Evolutionary conservation across 2,113 vertebrate genomes (phyloP), one percentile per base, ranked within the genome.

Genomic region (Callithrix jacchus): DNA sequence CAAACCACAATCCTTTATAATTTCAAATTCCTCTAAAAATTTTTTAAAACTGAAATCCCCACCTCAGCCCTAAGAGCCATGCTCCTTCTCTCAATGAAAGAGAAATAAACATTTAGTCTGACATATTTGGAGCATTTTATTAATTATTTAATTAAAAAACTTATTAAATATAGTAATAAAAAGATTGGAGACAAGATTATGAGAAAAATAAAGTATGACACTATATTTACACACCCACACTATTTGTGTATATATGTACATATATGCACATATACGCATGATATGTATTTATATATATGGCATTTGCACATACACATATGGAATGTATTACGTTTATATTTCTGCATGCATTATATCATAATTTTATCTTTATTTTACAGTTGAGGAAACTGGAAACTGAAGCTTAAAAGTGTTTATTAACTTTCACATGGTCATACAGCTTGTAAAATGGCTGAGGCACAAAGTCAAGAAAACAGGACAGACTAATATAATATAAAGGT

Each of bases 401-500:
- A 92, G 35, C 14, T 95, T 84, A 79, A n/a, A 76, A 77, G 49
- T 88, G 64, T 94, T 94, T 93, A 95, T 93, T 93, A 93, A 92
- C 61, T 87, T 95, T 92, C 76, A 93, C 1, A 1, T 70, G 8
- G 45, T 82, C 30, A 11, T 76, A 87, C 10, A 74, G 45, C 71
- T 61, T 40, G 49, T 84, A 81, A 97, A 97, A 96, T 70, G 42
- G 16, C 80, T 92, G 18, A 88, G 20, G 18, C 20, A 47, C 49
- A 71, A 94, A 77, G 66, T 47, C 87, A 93, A 83, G 56, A 94
- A 96, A 95, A 82, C 85, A 95, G 76, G 56, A 88, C 58, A 95
- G 70, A 68, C 47, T 83, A 88, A 96, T 94, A 85, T n/a, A 74
- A 94, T 94, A 74, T 76, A 93, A 96, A 97, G 95, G 95, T 96